phyloP scores from a whole-genome alignment of 2,113 vertebrate genomes.

The Todiramphus saurophagus region DNA sequence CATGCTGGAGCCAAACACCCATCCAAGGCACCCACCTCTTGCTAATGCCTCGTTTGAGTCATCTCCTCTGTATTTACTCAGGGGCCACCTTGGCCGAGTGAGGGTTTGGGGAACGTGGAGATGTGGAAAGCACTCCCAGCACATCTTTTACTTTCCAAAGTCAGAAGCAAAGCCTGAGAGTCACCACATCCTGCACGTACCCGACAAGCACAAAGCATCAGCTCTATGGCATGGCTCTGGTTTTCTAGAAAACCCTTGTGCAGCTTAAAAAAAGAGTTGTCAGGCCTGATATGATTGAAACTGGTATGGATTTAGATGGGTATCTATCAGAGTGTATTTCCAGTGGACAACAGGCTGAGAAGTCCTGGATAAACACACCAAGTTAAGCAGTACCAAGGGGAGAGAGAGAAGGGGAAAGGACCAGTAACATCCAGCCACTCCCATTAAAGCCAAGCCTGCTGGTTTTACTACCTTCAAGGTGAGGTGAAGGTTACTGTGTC shows the following conservation, averaged over 20 bases:
- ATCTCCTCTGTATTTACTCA: neutral
- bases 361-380: neutral
- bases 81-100: neutral
- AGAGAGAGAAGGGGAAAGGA: neutral
- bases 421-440: neutral
- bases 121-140: fast-evolving
- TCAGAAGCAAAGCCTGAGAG: neutral
- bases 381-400: neutral
- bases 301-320: neutral
- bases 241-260: neutral
- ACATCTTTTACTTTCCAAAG: neutral
- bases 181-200: fast-evolving
- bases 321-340: neutral
- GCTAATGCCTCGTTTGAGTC: neutral
- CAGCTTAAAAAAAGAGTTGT: neutral
- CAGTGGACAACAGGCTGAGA: neutral
- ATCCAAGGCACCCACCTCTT: neutral
- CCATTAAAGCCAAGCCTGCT: neutral
- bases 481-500: neutral
- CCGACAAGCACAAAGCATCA: neutral
- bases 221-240: neutral
- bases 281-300: neutral
- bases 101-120: neutral
- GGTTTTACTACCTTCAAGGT: neutral
- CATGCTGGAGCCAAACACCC: neutral